These are phyloP conservation scores for Drosophila anomelani DNA, from an alignment of 2,888 invertebrate species.

Conservation along the genomic window DNA sequence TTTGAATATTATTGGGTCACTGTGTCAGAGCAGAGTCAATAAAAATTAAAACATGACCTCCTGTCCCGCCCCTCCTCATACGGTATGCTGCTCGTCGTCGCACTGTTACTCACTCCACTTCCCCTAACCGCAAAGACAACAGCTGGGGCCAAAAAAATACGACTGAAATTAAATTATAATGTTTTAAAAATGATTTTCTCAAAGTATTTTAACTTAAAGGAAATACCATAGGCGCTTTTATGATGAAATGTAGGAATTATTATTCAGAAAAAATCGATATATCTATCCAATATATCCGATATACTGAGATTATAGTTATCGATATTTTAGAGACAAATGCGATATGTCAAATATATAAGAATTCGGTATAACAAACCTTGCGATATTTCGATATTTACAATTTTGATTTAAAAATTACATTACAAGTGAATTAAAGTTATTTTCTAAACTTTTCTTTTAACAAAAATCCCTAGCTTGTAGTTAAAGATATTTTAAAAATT, in stretches of 20 bases:
- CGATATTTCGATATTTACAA: too few relatives aligned
- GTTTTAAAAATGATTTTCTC: background rate
- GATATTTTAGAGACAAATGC: too few relatives aligned
- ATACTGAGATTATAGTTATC: too few relatives aligned
- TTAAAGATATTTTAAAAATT: too few relatives aligned
- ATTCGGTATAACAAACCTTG: too few relatives aligned
- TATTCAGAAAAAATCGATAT: background rate
- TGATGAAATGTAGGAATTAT: background rate
- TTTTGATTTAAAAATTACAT: too few relatives aligned
- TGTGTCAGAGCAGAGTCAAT: constrained; percentile 58
- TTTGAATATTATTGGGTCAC: constrained; percentile 67
- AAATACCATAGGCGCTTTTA: background rate
- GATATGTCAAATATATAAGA: too few relatives aligned
- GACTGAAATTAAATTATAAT: background rate
- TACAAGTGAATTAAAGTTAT: too few relatives aligned
- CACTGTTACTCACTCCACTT: constrained; percentile 18
- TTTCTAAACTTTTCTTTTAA: too few relatives aligned
- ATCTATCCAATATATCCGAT: background rate
- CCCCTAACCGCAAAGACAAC: constrained; percentile 7
- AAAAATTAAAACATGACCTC: constrained; percentile 44
- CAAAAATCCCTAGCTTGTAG: too few relatives aligned
- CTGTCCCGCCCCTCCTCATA: constrained; percentile 5
- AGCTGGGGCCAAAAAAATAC: background rate
- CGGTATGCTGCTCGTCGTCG: background rate
- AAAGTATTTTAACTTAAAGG: background rate